Evolutionary conservation across 2,113 vertebrate genomes (phyloP).

Genomic region (Ploceus nigricollis): DNA sequence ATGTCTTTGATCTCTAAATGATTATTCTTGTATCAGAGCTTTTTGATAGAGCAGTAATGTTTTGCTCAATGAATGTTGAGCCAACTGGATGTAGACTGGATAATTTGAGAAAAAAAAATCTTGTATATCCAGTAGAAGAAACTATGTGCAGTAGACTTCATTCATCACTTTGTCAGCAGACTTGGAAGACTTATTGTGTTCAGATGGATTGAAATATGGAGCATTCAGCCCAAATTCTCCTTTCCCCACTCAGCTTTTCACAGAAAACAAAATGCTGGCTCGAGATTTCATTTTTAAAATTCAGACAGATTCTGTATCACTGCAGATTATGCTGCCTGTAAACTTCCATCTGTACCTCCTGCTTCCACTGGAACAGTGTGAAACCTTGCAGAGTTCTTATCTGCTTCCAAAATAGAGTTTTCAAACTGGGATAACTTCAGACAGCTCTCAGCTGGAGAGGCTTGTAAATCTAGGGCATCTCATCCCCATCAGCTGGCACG

Average conservation of each 20-base stretch:
- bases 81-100: not conserved
- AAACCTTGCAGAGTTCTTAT: slow-evolving; percentile 12
- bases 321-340: slow-evolving; percentile 20
- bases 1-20: not conserved
- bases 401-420: slow-evolving; percentile 42
- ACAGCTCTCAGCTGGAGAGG: slow-evolving; percentile 30
- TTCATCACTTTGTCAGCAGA: not conserved
- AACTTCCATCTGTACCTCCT: slow-evolving; percentile 50
- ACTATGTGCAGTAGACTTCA: not conserved
- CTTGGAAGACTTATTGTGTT: not conserved
- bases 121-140: not conserved
- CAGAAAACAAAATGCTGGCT: not conserved
- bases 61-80: not conserved
- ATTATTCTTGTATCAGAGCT: not conserved
- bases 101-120: not conserved
- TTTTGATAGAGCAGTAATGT: not conserved
- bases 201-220: not conserved
- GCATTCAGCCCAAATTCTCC: not conserved
- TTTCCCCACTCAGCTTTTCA: not conserved
- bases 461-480: slow-evolving; percentile 40
- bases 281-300: not conserved
- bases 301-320: not conserved
- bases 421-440: slow-evolving; percentile 30
- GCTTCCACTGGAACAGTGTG: slow-evolving; percentile 4
- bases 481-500: slow-evolving; percentile 6